Conservation (phyloP, 1,140 invertebrate genomes). For the Oryzaephilus surinamensis region DNA sequence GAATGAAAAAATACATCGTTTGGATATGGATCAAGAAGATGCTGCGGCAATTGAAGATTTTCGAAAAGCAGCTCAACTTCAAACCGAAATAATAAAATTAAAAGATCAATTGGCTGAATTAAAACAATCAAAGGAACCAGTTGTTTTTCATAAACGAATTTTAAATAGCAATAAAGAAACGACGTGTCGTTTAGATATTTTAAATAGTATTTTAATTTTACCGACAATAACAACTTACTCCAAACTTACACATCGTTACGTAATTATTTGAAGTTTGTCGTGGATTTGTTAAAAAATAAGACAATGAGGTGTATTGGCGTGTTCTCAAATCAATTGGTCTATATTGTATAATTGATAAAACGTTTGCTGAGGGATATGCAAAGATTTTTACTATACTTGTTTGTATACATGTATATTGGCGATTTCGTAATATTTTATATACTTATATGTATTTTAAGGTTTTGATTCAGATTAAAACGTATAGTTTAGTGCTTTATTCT, state of each 20-base stretch:
- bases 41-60: conserved; percentile 43
- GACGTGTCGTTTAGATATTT: conserved; percentile 19
- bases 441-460: neutral
- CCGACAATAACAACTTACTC: conserved; percentile 6
- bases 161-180: conserved; percentile 22
- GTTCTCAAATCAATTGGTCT: conserved; percentile 16
- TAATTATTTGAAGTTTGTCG: conserved; percentile 17
- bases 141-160: no score
- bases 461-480: conserved; percentile 17
- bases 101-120: conserved; percentile 29
- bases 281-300: conserved; percentile 12
- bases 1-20: conserved; percentile 42
- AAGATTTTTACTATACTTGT: conserved; percentile 19
- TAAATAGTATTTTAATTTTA: conserved; percentile 13
- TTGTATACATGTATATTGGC: conserved; percentile 9
- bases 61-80: conserved; percentile 38
- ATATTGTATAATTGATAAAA: conserved; percentile 17
- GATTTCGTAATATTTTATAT: no score
- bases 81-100: conserved; percentile 32
- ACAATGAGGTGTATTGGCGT: conserved; percentile 14
- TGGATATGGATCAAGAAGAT: conserved; percentile 45
- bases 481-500: conserved; percentile 11
- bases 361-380: conserved; percentile 11
- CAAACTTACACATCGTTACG: conserved; percentile 14
- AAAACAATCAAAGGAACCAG: no score